Evolutionary conservation across 2,113 vertebrate genomes (phyloP), one percentile per base, ranked within the genome.

Genomic region (Beaufortia kweichowensis): DNA sequence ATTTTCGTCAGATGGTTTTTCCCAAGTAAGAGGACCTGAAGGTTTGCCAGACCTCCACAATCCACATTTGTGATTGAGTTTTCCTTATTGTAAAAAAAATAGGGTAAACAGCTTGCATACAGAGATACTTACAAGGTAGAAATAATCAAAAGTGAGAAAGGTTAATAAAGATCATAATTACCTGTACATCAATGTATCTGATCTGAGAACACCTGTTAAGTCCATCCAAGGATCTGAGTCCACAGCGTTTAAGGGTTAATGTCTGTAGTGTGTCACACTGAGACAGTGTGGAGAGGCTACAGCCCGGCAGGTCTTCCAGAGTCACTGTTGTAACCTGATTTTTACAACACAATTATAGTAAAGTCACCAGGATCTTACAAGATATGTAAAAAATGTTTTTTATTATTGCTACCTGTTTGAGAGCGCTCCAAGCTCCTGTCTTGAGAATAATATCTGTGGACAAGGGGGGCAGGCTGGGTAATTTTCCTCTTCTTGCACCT

Each of bases 1-100:
- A 96, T 82, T 69, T 93, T 96, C n/a, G 90, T 92, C 80, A 99
- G 88, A 15, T 82, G 85, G 84, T 98, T 99, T 85, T 89, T 89
- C 85, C 85, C 90, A 24, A 98, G 85, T 68, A 92, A 90, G 77
- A 99, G 88, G 77, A 95, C 86, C 76, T 81, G 84, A 46, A 99
- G 89, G 78, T 89, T 89, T 74, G 84, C 88, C 85, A 98, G 88
- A 81, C 95, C 89, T 78, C 91, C 92, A 90, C 94, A 96, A 82
- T 94, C 91, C 73, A 99, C 79, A 48, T 66, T 81, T 2, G 92
- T 90, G 87, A 99, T 95, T 33, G 83, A 82, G 69, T 99, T 98
- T 79, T 97, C 95, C 97, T 99, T 84, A 33, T 83, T 31, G 28
- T 17, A 21, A 61, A 43, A 35, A 33, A 76, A 0, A 41, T 41